phyloP scores from a whole-genome alignment of 2,888 invertebrate species.

The Raillietiella orientalis region DNA sequence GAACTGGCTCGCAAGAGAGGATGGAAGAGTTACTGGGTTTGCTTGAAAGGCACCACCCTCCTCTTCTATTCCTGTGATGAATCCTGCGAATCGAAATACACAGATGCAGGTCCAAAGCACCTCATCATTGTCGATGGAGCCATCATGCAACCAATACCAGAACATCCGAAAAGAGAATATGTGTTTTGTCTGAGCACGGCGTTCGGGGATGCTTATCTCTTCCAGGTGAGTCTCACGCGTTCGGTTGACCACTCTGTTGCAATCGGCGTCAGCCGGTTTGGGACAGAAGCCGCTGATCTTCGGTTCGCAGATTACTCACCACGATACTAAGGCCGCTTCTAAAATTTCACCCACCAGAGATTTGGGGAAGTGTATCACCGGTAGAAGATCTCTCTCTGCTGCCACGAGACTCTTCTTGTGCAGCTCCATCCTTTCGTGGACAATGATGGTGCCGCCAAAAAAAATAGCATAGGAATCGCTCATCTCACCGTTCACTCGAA shows the following conservation, averaged over 20 bases:
- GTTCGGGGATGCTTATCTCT: constrained; percentile 87
- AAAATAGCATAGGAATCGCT: too few relatives aligned
- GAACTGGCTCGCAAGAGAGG: constrained; percentile 79
- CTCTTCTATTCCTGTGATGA: constrained; percentile 87
- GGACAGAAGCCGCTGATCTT: too few relatives aligned
- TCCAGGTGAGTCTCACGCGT: constrained; percentile 28
- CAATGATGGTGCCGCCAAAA: too few relatives aligned
- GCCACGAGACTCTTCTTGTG: too few relatives aligned
- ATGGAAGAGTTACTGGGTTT: constrained; percentile 98
- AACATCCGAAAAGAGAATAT: constrained; percentile 87
- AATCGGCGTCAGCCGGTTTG: too few relatives aligned
- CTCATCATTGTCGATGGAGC: constrained; percentile 83
- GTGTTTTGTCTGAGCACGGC: constrained; percentile 94
- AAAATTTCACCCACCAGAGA: too few relatives aligned
- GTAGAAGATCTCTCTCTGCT: too few relatives aligned
- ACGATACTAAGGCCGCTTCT: too few relatives aligned
- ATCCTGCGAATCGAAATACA: constrained; percentile 29
- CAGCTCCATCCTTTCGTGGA: too few relatives aligned
- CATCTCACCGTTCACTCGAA: too few relatives aligned
- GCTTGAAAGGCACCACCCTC: constrained; percentile 78
- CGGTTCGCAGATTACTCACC: too few relatives aligned
- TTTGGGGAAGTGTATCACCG: too few relatives aligned
- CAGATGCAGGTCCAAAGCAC: constrained; percentile 76
- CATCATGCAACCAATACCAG: constrained; percentile 96
- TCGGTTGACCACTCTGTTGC: not conserved